Conservation (phyloP, 2,113 vertebrate genomes). For the Lepus europaeus region DNA sequence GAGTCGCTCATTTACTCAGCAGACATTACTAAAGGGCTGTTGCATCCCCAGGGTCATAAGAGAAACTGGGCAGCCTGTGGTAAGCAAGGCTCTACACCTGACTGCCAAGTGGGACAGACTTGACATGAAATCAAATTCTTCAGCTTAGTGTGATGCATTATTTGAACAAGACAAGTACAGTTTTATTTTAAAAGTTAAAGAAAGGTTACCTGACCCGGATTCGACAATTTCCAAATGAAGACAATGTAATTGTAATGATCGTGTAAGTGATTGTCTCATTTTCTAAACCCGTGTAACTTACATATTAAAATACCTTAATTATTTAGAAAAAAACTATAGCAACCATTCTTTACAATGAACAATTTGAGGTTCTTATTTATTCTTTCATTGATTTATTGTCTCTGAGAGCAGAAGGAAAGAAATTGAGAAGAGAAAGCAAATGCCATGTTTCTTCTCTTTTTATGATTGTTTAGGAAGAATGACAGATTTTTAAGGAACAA, state of each 20-base stretch:
- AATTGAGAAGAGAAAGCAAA: not conserved
- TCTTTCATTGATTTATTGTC: not conserved
- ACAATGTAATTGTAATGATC: too few species aligned
- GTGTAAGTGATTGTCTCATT: not conserved
- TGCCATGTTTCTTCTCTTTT: not conserved
- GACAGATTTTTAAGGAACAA: not conserved
- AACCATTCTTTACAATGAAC: not conserved
- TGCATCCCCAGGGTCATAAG: not conserved
- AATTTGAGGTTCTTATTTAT: not conserved
- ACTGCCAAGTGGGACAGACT: not conserved
- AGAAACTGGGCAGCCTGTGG: not conserved
- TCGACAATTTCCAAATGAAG: not conserved
- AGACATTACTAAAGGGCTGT: constrained; percentile 21
- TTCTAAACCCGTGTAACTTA: not conserved
- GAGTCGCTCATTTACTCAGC: not conserved
- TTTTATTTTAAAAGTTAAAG: constrained; percentile 23
- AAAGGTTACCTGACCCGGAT: not conserved
- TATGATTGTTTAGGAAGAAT: not conserved
- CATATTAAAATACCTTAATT: not conserved
- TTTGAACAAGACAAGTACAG: not conserved
- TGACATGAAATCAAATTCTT: not conserved
- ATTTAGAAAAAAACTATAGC: not conserved
- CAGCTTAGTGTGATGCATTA: not conserved
- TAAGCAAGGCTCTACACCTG: not conserved
- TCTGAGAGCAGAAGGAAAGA: not conserved